Evolutionary conservation across 2,113 vertebrate genomes (phyloP).

Genomic region (Ivindomyrus marchei): DNA sequence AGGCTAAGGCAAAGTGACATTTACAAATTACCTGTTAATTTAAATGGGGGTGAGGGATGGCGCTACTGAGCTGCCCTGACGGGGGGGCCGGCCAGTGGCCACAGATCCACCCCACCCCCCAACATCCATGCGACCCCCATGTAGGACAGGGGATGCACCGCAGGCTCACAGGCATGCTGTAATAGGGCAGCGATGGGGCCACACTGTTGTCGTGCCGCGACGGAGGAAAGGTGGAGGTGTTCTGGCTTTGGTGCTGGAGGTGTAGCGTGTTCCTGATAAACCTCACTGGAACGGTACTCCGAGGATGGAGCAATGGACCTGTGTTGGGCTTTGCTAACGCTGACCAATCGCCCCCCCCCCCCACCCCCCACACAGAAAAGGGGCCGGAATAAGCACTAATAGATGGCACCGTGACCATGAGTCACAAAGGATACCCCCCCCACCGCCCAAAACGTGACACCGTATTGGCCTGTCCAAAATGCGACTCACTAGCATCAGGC

Average conservation of each 20-base stretch:
- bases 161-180: slow-evolving; percentile 30
- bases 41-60: slow-evolving; percentile 98
- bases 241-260: background rate
- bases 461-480: background rate
- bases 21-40: slow-evolving; percentile 99
- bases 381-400: background rate
- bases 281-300: background rate
- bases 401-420: background rate
- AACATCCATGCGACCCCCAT: slow-evolving; percentile 46
- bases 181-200: background rate
- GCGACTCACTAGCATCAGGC: background rate
- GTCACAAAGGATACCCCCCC: background rate
- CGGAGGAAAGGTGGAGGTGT: background rate
- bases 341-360: background rate
- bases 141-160: background rate
- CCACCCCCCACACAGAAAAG: background rate
- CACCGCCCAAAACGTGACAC: background rate
- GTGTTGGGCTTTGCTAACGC: background rate
- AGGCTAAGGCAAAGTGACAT: slow-evolving; percentile 99
- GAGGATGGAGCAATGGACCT: background rate
- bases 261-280: background rate
- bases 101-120: slow-evolving; percentile 54
- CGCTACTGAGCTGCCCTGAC: slow-evolving; percentile 92
- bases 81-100: slow-evolving; percentile 82
- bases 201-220: background rate